Percentiles rank a stretch among this genome's conserved stretches.
Evolutionary conservation across 2,113 vertebrate genomes (phyloP).

Genomic region (Lagenorhynchus albirostris): DNA sequence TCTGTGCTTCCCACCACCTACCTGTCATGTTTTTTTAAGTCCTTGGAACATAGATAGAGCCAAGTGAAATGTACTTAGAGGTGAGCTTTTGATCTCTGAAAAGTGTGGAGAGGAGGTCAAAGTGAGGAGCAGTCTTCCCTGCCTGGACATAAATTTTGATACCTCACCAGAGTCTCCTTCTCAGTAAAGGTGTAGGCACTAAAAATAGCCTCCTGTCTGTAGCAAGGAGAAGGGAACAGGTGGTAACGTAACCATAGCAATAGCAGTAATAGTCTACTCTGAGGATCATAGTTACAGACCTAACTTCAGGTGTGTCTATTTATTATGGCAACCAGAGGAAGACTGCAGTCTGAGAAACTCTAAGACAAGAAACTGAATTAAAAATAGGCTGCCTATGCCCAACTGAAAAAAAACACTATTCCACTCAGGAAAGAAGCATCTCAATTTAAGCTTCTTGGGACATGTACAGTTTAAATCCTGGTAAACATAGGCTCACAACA

Average conservation of each 20-base stretch:
- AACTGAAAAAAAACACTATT: not conserved
- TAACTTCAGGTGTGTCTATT: not conserved
- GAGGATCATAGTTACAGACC: not conserved
- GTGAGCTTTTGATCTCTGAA: not conserved
- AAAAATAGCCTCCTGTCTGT: not conserved
- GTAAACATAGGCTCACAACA: not conserved
- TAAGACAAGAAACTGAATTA: not conserved
- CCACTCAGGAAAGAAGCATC: not conserved
- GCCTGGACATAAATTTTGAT: not conserved
- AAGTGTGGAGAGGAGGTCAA: not conserved
- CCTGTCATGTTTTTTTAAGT: not conserved
- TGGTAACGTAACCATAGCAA: not conserved
- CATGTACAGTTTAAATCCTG: not conserved
- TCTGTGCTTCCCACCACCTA: not conserved
- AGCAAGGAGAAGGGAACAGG: not conserved
- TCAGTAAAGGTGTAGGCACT: not conserved
- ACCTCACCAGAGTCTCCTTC: not conserved
- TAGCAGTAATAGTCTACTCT: not conserved
- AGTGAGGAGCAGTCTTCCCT: not conserved
- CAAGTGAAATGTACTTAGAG: not conserved
- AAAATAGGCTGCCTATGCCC: not conserved
- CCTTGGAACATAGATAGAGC: not conserved
- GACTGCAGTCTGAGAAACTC: not conserved
- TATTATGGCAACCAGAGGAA: not conserved
- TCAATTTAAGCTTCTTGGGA: not conserved